These are phyloP conservation scores for Polypedilum vanderplanki DNA, from an alignment of 1,140 invertebrate genomes.

Conservation along the genomic window DNA sequence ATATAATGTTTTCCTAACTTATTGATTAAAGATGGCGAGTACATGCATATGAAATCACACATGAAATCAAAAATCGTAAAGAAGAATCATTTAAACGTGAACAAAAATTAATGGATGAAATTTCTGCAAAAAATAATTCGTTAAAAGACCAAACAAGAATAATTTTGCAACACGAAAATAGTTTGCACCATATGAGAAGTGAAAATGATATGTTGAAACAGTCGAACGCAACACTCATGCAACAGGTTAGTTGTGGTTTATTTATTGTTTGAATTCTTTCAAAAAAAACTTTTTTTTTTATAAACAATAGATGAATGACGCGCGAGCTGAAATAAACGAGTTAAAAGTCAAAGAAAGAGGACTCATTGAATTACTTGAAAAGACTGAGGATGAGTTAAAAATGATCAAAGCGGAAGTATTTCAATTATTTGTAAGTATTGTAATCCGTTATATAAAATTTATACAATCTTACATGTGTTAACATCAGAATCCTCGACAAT, in stretches of 20 bases:
- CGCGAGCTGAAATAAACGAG: neutral
- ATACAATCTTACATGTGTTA: too few species aligned
- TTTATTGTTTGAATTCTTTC: neutral
- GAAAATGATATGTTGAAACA: neutral
- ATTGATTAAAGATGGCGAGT: neutral
- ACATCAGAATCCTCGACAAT: neutral
- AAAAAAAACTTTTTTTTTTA: neutral
- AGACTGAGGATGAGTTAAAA: slow-evolving; percentile 6
- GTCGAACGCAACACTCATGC: neutral
- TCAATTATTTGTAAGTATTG: slow-evolving; percentile 16
- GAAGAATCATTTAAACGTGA: slow-evolving; percentile 4
- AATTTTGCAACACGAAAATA: neutral
- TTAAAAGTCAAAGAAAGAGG: neutral
- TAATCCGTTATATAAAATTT: neutral
- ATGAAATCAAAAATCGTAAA: neutral
- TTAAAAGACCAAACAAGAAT: neutral
- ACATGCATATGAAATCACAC: slow-evolving; percentile 20
- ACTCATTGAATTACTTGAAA: neutral
- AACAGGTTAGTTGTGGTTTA: neutral
- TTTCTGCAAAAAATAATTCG: neutral
- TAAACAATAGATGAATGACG: neutral
- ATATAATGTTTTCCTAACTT: too few species aligned
- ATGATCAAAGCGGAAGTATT: slow-evolving; percentile 4
- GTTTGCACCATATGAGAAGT: neutral
- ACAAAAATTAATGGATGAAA: slow-evolving; percentile 5